Evolutionary conservation across 2,113 vertebrate species (phyloP), one percentile per base, ranked within the genome.

Genomic region (Plotosus lineatus): DNA sequence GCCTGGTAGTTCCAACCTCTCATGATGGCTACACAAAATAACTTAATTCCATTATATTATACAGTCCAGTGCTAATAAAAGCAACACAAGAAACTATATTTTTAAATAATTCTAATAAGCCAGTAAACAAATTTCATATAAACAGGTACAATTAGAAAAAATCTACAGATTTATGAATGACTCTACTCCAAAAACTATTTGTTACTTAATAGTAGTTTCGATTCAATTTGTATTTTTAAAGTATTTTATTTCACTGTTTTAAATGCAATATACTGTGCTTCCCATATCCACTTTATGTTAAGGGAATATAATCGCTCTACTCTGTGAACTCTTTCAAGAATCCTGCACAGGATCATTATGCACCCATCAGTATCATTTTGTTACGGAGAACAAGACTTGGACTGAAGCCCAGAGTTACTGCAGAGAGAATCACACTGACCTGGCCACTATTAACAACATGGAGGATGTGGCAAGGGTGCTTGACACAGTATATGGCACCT

Each of bases 401-500:
- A 65, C 44, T 55, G 76, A 83, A 53, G 81, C 81, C 40, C 76
- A 78, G 68, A 83, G 19, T 33, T 56, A 74, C 77, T 83, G 82
- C 56, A 83, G 82, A 79, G 7, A 65, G 68, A 74, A 53, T 28
- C 72, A 84, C 40, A 69, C 1, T 53, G 82, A 83, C 46, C 51
- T 84, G 61, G 82, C 82, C 40, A 84, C 77, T 26, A 80, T 83
- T 60, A 51, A 76, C 4, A 80, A 77, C 73, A 84, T 68, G 72
- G 72, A 33, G 2, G 82, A 84, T 10, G 71, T 69, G 53, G 65
- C 23, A 2, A 66, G 6, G 1, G n/a, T 80, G 4, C 2, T 61
- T 69, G 74, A 84, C 2, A 42, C 61, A 61, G 36, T 51, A 5
- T 5, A 15, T 6, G 7, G 51, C 6, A 51, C 12, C 44, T 80